Conservation (phyloP, 2,113 vertebrate genomes). For the Oryzias melastigma region DNA sequence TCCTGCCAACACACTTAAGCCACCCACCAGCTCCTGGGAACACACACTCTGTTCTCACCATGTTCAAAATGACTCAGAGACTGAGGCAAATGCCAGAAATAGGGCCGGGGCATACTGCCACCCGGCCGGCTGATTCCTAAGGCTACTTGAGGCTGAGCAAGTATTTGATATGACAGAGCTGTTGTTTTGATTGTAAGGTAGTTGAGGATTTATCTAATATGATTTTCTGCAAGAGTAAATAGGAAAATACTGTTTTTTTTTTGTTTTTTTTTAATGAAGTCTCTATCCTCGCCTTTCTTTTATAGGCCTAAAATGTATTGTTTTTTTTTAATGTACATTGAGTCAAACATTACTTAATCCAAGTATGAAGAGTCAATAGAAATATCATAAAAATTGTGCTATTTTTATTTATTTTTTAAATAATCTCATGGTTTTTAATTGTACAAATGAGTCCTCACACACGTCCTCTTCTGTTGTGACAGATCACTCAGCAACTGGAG, state of each 20-base stretch:
- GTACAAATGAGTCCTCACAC: background rate
- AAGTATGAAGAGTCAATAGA: too few relatives aligned
- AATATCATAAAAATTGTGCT: too few relatives aligned
- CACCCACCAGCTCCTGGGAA: constrained; percentile 69
- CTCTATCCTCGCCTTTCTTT: too few relatives aligned
- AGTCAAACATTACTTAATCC: too few relatives aligned
- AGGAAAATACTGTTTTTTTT: too few relatives aligned
- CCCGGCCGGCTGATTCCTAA: constrained; percentile 31
- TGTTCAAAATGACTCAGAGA: constrained; percentile 60
- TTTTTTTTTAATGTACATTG: too few relatives aligned
- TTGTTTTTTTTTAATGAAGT: too few relatives aligned
- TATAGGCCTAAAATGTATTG: too few relatives aligned
- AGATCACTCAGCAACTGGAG: constrained; percentile 98
- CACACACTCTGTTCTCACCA: constrained; percentile 47
- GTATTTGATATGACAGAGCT: background rate
- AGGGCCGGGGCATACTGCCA: constrained; percentile 46
- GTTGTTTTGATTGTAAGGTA: constrained; percentile 10
- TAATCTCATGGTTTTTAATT: background rate
- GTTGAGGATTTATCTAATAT: background rate
- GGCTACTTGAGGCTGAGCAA: constrained; percentile 26
- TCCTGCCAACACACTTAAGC: constrained; percentile 63
- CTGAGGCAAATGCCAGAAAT: constrained; percentile 60
- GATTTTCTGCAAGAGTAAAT: too few relatives aligned
- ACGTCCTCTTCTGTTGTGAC: constrained; percentile 14
- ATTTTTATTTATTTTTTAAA: too few relatives aligned